Conservation (phyloP, 2,797 vertebrate genomes). For the Aplochiton taeniatus region DNA sequence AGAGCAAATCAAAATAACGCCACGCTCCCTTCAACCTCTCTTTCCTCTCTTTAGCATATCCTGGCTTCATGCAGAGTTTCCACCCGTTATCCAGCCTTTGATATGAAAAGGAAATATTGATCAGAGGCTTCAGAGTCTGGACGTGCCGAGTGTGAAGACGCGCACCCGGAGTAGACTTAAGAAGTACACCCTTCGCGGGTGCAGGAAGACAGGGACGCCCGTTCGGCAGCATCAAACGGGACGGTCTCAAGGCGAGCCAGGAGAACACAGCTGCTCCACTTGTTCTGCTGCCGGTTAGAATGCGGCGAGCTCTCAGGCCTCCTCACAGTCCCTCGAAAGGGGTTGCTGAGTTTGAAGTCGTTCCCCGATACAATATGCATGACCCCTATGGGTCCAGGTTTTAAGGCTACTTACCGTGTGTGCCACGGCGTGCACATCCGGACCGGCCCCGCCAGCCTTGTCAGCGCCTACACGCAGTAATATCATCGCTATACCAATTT, state of each 20-base stretch:
- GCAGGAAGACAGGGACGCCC: not conserved
- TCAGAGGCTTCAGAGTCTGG: constrained; percentile 15
- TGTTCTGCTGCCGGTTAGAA: not conserved
- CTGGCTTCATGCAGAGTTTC: not conserved
- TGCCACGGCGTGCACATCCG: too few species aligned
- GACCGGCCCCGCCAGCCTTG: not conserved
- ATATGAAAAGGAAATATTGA: constrained; percentile 36
- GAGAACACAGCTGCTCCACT: not conserved
- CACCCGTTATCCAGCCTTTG: not conserved
- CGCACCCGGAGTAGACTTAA: too few species aligned
- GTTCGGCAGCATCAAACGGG: not conserved
- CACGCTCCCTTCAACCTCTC: not conserved
- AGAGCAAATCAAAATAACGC: not conserved
- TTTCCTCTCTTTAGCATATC: not conserved
- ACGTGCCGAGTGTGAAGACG: not conserved
- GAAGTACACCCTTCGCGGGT: not conserved
- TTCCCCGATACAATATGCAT: not conserved
- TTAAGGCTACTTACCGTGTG: not conserved
- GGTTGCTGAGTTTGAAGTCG: not conserved
- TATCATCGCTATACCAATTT: constrained; percentile 11
- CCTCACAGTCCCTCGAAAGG: not conserved
- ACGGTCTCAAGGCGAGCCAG: not conserved
- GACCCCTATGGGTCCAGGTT: not conserved
- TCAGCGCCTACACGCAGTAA: not conserved
- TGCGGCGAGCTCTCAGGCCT: not conserved